These are phyloP conservation scores for Dendrolimus kikuchii DNA, from an alignment of 1,140 invertebrate genomes.

Conservation along the genomic window DNA sequence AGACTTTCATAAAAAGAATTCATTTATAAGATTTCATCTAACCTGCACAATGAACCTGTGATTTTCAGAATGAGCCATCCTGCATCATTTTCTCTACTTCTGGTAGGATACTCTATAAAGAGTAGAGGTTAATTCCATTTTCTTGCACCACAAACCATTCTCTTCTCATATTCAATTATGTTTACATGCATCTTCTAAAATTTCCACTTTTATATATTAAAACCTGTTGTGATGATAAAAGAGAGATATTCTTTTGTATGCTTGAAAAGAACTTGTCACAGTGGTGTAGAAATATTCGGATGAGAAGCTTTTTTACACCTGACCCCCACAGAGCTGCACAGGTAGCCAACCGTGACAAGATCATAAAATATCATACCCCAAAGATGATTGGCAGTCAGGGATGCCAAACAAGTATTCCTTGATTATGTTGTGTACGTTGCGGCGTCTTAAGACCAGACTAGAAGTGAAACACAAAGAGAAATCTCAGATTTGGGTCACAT, in stretches of 20 bases:
- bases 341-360: slow-evolving; percentile 55
- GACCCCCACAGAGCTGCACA: slow-evolving; percentile 36
- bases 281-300: slow-evolving; percentile 3
- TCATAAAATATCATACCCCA: slow-evolving; percentile 35
- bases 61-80: slow-evolving; percentile 71
- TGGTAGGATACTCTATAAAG: slow-evolving; percentile 17
- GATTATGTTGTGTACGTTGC: slow-evolving; percentile 7
- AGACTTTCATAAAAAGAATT: background rate
- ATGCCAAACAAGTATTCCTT: slow-evolving; percentile 2
- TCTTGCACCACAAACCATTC: slow-evolving; percentile 10
- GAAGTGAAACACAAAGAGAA: slow-evolving; percentile 53
- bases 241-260: too few relatives aligned
- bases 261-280: background rate
- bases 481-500: slow-evolving; percentile 76
- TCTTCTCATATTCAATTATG: slow-evolving; percentile 12
- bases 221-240: too few relatives aligned
- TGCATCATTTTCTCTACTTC: slow-evolving; percentile 59
- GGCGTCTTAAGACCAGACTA: slow-evolving; percentile 24
- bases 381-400: slow-evolving; percentile 9
- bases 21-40: slow-evolving; percentile 14
- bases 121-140: slow-evolving; percentile 20
- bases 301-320: slow-evolving; percentile 21
- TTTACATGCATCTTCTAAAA: slow-evolving; percentile 11
- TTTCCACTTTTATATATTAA: too few relatives aligned
- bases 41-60: slow-evolving; percentile 75